phyloP scores from a whole-genome alignment of 1,140 invertebrate species.

The Trichonephila clavipes region DNA sequence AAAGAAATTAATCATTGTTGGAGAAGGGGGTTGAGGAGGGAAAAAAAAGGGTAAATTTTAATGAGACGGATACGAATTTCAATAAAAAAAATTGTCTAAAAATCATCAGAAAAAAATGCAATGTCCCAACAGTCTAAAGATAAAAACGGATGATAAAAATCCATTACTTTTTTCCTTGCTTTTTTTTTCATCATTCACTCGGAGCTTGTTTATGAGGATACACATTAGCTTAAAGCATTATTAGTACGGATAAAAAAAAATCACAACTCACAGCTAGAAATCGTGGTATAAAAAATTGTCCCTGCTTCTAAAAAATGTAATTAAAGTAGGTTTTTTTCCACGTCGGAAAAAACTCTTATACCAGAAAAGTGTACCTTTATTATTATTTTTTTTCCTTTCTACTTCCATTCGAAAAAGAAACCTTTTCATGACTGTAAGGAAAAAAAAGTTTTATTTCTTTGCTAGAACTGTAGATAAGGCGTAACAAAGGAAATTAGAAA shows the following conservation, averaged over 20 bases:
- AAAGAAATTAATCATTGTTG: conserved; percentile 22
- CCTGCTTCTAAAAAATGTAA: conserved; percentile 35
- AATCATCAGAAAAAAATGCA: neutral
- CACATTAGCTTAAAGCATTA: conserved; percentile 42
- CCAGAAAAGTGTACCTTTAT: neutral
- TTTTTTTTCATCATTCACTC: neutral
- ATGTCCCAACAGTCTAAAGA: conserved; percentile 31
- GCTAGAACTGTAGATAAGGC: neutral
- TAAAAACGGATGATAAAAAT: conserved; percentile 54
- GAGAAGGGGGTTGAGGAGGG: neutral
- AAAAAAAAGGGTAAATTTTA: conserved; percentile 44
- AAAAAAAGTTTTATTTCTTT: neutral
- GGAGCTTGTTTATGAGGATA: conserved; percentile 20
- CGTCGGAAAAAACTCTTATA: neutral
- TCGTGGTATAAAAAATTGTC: conserved; percentile 18
- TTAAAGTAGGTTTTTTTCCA: conserved; percentile 39
- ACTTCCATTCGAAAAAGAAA: neutral
- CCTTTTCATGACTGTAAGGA: neutral
- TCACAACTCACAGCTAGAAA: neutral
- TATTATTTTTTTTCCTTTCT: conserved; percentile 33
- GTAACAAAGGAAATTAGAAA: neutral
- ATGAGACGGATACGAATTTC: conserved; percentile 29
- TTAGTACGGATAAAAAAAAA: conserved; percentile 20
- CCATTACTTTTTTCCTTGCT: conserved; percentile 5
- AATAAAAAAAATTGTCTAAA: conserved; percentile 43